Base-by-base conservation (phyloP, 2,113 vertebrate species). In the Osmerus eperlanus region DNA sequence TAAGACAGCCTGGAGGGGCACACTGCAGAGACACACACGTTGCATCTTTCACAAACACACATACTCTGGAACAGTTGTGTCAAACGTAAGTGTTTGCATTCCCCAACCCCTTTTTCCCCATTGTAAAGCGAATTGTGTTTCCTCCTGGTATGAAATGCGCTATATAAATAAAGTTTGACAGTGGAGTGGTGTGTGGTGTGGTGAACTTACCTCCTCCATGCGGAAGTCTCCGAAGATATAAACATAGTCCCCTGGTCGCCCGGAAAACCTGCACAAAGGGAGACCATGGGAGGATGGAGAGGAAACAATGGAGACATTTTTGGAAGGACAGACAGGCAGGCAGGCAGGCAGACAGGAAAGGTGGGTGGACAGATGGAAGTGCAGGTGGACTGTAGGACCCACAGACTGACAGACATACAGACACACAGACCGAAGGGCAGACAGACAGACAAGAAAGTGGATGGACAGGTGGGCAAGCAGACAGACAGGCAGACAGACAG, bases 1-100 rank as follows among this genome's bases (percentile, higher is more conserved):
- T 98, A 78, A 99, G 91, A 89, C 97, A 99, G 81, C 97, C 97
- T 60, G 96, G 96, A 0, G 97, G 97, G 72, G 97, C 96, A 78
- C 97, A 99, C 97, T 99, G 87, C 6, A 70, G 65, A 65, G n/a
- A 77, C 18, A 63, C 54, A 53, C 19, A 25, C 58, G n/a, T 19
- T 15, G 18, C 28, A 60, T 16, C 15, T 14, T 15, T 15, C 18
- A 15, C 47, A 54, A 3, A 55, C 65, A 72, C 58, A 73, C 41
- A 69, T 54, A 74, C 65, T 53, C 4, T 47, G 9, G 9, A 47
- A 47, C 41, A 47, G 8, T 47, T 1, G 41, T 36, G 32, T 36
- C 4, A 36, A 47, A 47, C 41, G 2, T 9, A 47, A 12, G 41
- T 12, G 41, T 47, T 47, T 47, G 9, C 9, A 47, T 47, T 5